Conservation (phyloP, 2,888 invertebrate species). For the Onthophagus sagittarius region DNA sequence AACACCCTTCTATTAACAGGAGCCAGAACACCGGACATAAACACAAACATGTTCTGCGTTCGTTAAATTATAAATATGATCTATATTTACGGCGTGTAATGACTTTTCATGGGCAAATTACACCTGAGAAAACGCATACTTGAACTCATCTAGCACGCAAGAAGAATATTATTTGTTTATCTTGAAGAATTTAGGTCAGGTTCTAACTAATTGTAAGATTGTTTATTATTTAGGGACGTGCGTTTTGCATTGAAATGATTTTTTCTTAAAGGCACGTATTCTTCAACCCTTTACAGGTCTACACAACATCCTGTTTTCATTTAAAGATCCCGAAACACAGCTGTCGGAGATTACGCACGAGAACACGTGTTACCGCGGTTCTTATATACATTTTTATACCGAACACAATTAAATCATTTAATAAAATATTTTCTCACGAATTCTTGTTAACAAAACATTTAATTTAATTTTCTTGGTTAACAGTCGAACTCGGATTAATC, state of each 20-base stretch:
- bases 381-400: neutral
- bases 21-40: neutral
- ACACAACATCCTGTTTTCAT: conserved; percentile 24
- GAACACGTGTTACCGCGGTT: conserved; percentile 20
- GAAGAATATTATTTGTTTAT: neutral
- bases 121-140: neutral
- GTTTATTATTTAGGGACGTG: neutral
- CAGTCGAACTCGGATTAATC: no score
- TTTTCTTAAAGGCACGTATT: neutral
- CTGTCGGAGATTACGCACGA: conserved; percentile 21
- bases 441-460: neutral
- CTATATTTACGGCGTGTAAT: neutral
- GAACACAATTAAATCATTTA: neutral
- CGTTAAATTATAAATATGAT: neutral
- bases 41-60: neutral
- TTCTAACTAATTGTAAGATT: no score
- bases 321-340: conserved; percentile 24
- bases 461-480: neutral
- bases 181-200: neutral
- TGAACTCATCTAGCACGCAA: neutral
- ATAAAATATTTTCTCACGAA: neutral
- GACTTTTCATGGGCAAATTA: neutral
- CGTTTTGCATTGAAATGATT: neutral
- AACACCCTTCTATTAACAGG: neutral
- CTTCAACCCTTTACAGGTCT: conserved; percentile 17